Evolutionary conservation across 1,140 invertebrate genomes (phyloP).

Genomic region (Aphis gossypii): DNA sequence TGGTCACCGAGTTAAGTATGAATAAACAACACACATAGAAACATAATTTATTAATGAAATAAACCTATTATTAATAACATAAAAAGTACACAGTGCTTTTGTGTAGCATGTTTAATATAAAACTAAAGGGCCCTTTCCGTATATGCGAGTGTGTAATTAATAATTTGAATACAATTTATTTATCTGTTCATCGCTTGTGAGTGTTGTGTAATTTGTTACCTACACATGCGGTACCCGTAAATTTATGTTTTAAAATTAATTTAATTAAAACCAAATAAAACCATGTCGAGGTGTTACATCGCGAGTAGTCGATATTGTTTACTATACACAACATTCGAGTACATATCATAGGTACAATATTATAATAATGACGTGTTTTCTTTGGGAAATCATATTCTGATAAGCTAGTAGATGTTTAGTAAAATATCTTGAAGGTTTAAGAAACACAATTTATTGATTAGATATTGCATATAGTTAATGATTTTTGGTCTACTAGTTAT

Average conservation of each 20-base stretch:
- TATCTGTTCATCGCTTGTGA: not conserved
- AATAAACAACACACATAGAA: not conserved
- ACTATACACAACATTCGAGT: too few species aligned
- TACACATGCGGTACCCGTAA: not conserved
- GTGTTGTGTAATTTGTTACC: not conserved
- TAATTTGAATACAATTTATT: not conserved
- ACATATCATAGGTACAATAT: not conserved
- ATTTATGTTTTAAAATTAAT: not conserved
- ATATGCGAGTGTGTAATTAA: not conserved
- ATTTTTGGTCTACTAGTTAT: too few species aligned
- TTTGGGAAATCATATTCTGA: not conserved
- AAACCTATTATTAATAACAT: not conserved
- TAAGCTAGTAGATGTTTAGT: too few species aligned
- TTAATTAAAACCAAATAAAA: constrained; percentile 9
- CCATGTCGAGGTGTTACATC: not conserved
- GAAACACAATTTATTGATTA: not conserved
- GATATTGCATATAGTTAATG: too few species aligned
- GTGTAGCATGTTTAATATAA: not conserved
- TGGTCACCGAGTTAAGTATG: not conserved
- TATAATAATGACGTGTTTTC: not conserved
- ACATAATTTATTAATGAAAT: not conserved
- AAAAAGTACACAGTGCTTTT: not conserved
- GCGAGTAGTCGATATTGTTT: not conserved
- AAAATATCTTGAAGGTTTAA: not conserved
- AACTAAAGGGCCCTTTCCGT: not conserved